phyloP scores from a whole-genome alignment of 2,888 invertebrate genomes.

The Drosophila diplacantha region DNA sequence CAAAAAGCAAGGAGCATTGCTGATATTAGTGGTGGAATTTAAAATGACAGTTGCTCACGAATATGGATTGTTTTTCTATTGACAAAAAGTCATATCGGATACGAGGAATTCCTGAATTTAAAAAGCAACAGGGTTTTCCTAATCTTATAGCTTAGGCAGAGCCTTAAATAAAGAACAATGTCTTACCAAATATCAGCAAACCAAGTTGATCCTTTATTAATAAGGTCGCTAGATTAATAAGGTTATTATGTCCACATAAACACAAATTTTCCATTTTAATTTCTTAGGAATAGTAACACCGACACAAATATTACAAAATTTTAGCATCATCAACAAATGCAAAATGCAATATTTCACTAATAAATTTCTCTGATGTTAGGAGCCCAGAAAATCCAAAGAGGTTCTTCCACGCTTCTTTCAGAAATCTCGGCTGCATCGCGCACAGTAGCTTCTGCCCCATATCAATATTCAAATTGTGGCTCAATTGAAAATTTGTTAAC shows the following conservation, averaged over 20 bases:
- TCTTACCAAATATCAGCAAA: not conserved
- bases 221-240: not conserved
- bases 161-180: not conserved
- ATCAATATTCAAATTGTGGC: slow-evolving; percentile 74
- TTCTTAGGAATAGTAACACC: not conserved
- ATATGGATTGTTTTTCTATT: not conserved
- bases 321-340: no score
- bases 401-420: slow-evolving; percentile 1
- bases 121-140: not conserved
- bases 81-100: not conserved
- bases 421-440: slow-evolving; percentile 48
- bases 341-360: no score
- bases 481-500: slow-evolving; percentile 73
- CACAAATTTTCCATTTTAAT: not conserved
- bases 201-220: not conserved
- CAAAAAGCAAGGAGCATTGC: no score
- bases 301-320: no score
- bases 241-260: not conserved
- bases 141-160: not conserved
- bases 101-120: not conserved
- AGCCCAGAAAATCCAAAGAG: not conserved
- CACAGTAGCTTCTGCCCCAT: slow-evolving; percentile 57
- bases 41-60: slow-evolving; percentile 4
- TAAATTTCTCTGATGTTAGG: not conserved
- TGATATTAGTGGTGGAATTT: not conserved